phyloP scores from a whole-genome alignment of 2,113 vertebrate species.

The Platichthys stellatus region DNA sequence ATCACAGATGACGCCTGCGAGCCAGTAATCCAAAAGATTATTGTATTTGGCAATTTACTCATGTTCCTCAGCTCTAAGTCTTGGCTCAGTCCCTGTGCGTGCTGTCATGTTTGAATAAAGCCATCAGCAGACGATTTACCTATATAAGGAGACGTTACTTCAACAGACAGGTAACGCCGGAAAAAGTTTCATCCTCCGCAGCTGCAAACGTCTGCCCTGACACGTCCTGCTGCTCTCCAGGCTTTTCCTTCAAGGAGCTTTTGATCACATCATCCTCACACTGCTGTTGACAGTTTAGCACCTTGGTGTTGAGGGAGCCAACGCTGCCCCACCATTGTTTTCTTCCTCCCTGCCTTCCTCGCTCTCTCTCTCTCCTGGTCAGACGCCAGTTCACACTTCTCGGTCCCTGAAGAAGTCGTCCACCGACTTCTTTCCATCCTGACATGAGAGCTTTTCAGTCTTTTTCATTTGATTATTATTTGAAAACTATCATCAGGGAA shows the following conservation, averaged over 20 bases:
- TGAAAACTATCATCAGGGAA: no score
- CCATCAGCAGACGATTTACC: conserved; percentile 9
- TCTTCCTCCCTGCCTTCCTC: conserved; percentile 33
- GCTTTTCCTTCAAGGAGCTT: conserved; percentile 65
- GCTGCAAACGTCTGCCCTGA: conserved; percentile 13
- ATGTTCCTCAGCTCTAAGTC: background rate
- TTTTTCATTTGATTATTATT: conserved; percentile 10
- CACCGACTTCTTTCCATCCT: conserved; percentile 29
- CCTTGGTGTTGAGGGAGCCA: conserved; percentile 66
- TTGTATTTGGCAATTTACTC: conserved; percentile 1
- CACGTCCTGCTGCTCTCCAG: conserved; percentile 57
- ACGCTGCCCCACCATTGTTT: conserved; percentile 60
- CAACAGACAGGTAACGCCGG: conserved; percentile 2
- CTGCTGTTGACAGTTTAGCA: conserved; percentile 77
- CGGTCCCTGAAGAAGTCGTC: conserved; percentile 39
- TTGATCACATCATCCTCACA: conserved; percentile 76
- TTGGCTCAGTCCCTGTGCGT: background rate
- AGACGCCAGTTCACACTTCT: conserved; percentile 54
- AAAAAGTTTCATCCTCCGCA: conserved; percentile 16
- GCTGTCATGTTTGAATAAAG: conserved; percentile 6
- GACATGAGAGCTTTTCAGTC: conserved; percentile 11
- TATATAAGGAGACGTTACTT: background rate
- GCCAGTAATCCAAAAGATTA: background rate
- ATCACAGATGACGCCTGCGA: background rate
- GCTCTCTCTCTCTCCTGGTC: conserved; percentile 22